Conservation (phyloP, 1,140 invertebrate species). For the Epicauta chinensis region DNA sequence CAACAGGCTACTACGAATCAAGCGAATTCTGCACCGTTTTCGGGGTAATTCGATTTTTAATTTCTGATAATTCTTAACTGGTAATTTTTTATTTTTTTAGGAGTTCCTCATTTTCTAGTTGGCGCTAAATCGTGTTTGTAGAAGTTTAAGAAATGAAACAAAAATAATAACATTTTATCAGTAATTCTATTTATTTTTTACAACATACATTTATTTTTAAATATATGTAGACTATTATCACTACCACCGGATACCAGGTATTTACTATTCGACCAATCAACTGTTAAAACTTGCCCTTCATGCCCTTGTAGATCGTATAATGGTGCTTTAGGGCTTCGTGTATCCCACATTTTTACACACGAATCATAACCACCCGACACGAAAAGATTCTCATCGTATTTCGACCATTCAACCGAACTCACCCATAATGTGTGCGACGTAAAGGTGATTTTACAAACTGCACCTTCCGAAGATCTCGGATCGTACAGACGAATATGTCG, state of each 20-base stretch:
- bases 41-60: slow-evolving; percentile 40
- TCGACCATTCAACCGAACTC: slow-evolving; percentile 77
- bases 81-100: slow-evolving; percentile 28
- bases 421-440: slow-evolving; percentile 92
- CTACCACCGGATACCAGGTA: slow-evolving; percentile 86
- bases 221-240: slow-evolving; percentile 91
- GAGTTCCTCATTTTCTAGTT: slow-evolving; percentile 38
- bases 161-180: slow-evolving; percentile 3
- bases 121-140: slow-evolving; percentile 27
- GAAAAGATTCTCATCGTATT: slow-evolving; percentile 77
- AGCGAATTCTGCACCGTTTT: slow-evolving; percentile 37
- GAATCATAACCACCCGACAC: slow-evolving; percentile 91
- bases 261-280: slow-evolving; percentile 86
- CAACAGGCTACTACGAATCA: slow-evolving; percentile 43
- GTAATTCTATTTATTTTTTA: slow-evolving; percentile 15
- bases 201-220: slow-evolving; percentile 51
- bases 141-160: not conserved
- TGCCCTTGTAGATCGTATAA: slow-evolving; percentile 92
- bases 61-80: not conserved
- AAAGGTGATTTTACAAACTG: slow-evolving; percentile 80
- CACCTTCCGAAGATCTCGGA: slow-evolving; percentile 78
- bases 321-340: slow-evolving; percentile 83
- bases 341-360: slow-evolving; percentile 93
- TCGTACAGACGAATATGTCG: slow-evolving; percentile 87
- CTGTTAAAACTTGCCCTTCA: slow-evolving; percentile 87